Evolutionary conservation across 2,888 invertebrate genomes (phyloP).

Genomic region (Troilus luridus): DNA sequence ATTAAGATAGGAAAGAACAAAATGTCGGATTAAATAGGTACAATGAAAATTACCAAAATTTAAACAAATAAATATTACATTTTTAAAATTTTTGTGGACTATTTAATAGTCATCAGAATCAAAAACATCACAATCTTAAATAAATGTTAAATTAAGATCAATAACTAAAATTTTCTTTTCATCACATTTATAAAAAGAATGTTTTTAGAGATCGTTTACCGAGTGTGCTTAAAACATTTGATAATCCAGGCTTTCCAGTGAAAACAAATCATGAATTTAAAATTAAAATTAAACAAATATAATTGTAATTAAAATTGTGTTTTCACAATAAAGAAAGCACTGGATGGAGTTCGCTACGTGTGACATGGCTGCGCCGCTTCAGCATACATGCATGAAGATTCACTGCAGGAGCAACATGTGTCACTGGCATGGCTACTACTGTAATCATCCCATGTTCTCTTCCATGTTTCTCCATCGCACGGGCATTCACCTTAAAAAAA

Average conservation of each 20-base stretch:
- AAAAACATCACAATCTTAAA: not conserved
- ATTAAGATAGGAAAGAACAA: not conserved
- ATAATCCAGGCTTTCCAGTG: conserved; percentile 44
- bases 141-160: not conserved
- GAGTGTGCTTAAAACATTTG: not conserved
- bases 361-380: conserved; percentile 69
- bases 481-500: conserved; percentile 58
- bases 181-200: not conserved
- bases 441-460: conserved; percentile 64
- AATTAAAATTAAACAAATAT: not conserved
- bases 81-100: not conserved
- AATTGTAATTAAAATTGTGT: conserved; percentile 49
- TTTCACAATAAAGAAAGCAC: conserved; percentile 56
- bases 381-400: conserved; percentile 76
- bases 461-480: conserved; percentile 59
- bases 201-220: not conserved
- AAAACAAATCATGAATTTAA: not conserved
- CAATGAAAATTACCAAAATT: not conserved
- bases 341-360: conserved; percentile 59
- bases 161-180: not conserved
- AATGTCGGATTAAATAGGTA: not conserved
- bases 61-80: not conserved
- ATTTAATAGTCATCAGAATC: not conserved
- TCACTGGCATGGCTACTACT: conserved; percentile 71
- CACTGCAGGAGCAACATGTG: conserved; percentile 75